Base-by-base conservation (phyloP, 35 echinoderm and acorn worm species). In the Strongylocentrotus purpuratus region DNA sequence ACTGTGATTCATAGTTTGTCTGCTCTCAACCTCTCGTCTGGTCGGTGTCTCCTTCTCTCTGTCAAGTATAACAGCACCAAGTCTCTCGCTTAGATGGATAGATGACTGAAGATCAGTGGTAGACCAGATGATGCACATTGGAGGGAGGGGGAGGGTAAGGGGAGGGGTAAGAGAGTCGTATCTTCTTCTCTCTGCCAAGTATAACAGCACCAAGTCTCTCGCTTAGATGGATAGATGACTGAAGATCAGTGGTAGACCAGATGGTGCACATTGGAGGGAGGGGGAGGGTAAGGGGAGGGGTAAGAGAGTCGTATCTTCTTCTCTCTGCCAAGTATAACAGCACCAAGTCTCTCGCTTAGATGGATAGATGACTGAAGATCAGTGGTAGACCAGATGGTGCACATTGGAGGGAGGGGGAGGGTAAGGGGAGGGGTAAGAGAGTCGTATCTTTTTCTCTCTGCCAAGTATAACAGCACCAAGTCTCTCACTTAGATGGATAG, bases 1-100 rank as follows among this genome's bases (percentile, higher is more conserved):
- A 78, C 65, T 78, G 65, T 78, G 65, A 78, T 78, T 78, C 65
- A 78, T 78, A 28, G 65, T 78, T 78, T 78, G 65, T 78, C 65
- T 78, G 65, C 65, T 78, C 22, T 18, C 65, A 28, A n/a, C 65
- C 65, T 28, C 65, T 78, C 20, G 65, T 78, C 65, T 78, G 28
- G 22, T n/a, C 65, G 18, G 65, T 78, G 65, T 78, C 65, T 78
- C 65, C 65, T 78, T 28, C 22, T 78, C 65, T 78, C 65, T 78
- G 65, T 78, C 65, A 78, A 78, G 65, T 78, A 8, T 78, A 78
- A 78, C 65, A 78, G 65, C 65, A 78, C 20, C 22, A 18, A 78
- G 65, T 28, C 65, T 22, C 28, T n/a, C 28, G 5, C 65, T 78
- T 78, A 78, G 65, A 78, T 78, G 65, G 65, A 78, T 78, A 78